These are phyloP conservation scores for Leucoptera coffeella DNA, from an alignment of 2,888 invertebrate species.

Conservation along the genomic window DNA sequence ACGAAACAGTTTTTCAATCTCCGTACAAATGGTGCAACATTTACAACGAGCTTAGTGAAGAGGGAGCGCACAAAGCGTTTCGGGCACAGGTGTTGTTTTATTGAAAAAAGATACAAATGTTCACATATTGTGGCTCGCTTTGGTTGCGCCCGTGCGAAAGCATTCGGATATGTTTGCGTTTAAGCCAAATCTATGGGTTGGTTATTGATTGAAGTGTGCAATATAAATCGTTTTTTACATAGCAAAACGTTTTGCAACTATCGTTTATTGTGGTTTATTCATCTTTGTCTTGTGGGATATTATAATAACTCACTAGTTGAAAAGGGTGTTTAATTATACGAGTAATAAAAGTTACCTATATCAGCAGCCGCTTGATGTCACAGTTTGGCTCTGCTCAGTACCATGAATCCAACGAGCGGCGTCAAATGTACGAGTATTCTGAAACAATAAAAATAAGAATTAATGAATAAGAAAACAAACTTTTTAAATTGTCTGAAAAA, in stretches of 20 bases:
- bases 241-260: too few species aligned
- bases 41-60: constrained; percentile 39
- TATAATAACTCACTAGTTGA: too few species aligned
- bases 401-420: constrained; percentile 20
- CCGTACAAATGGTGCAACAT: constrained; percentile 42
- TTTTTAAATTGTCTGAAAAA: too few species aligned
- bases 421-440: constrained; percentile 12
- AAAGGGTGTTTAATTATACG: too few species aligned
- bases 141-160: too few species aligned
- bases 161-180: too few species aligned
- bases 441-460: constrained; percentile 22
- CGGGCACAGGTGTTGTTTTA: constrained; percentile 43
- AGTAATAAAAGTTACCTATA: constrained; percentile 25
- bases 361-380: constrained; percentile 35
- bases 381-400: constrained; percentile 17
- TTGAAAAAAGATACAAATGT: constrained; percentile 17
- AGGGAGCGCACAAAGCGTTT: constrained; percentile 23
- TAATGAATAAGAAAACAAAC: constrained; percentile 5
- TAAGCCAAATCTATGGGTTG: too few species aligned
- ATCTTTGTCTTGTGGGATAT: too few species aligned
- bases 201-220: too few species aligned
- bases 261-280: too few species aligned
- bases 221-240: too few species aligned
- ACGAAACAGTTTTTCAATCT: constrained; percentile 45
- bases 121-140: too few species aligned